phyloP scores from a whole-genome alignment of 1,140 invertebrate species.

The Adoxophyes honmai region DNA sequence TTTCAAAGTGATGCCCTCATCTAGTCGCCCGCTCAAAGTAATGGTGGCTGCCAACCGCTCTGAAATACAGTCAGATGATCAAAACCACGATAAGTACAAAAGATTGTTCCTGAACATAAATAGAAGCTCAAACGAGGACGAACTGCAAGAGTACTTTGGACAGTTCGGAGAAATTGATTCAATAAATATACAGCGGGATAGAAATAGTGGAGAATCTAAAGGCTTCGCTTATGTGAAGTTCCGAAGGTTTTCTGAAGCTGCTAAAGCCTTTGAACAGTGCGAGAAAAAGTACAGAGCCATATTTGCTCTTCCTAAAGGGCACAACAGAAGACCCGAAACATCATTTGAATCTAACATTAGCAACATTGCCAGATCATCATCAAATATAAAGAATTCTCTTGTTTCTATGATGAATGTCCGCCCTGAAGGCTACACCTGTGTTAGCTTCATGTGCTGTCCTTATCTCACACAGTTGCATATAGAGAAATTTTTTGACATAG shows the following conservation, averaged over 20 bases:
- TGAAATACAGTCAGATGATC: slow-evolving; percentile 90
- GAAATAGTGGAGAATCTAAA: slow-evolving; percentile 88
- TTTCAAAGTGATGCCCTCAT: slow-evolving; percentile 84
- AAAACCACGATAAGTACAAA: slow-evolving; percentile 82
- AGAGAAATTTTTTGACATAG: slow-evolving; percentile 47
- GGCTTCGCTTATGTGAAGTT: slow-evolving; percentile 95
- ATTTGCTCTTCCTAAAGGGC: slow-evolving; percentile 89
- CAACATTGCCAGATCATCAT: slow-evolving; percentile 29
- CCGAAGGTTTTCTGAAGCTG: slow-evolving; percentile 90
- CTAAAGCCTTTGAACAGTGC: slow-evolving; percentile 91
- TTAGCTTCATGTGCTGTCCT: slow-evolving; percentile 51
- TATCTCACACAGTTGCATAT: slow-evolving; percentile 40
- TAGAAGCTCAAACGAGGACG: slow-evolving; percentile 87
- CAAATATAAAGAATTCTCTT: slow-evolving; percentile 27
- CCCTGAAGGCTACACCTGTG: slow-evolving; percentile 37
- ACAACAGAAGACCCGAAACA: slow-evolving; percentile 36
- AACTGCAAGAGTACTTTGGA: slow-evolving; percentile 87
- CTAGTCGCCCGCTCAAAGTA: slow-evolving; percentile 90
- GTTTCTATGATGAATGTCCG: slow-evolving; percentile 44
- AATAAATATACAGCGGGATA: slow-evolving; percentile 89
- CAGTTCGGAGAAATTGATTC: slow-evolving; percentile 91
- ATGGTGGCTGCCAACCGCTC: slow-evolving; percentile 84
- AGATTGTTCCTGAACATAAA: slow-evolving; percentile 92
- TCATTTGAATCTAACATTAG: slow-evolving; percentile 47
- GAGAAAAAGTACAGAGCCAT: slow-evolving; percentile 92